These are phyloP conservation scores for Cylindroiulus punctatus DNA, from an alignment of 2,888 invertebrate species.

Conservation along the genomic window DNA sequence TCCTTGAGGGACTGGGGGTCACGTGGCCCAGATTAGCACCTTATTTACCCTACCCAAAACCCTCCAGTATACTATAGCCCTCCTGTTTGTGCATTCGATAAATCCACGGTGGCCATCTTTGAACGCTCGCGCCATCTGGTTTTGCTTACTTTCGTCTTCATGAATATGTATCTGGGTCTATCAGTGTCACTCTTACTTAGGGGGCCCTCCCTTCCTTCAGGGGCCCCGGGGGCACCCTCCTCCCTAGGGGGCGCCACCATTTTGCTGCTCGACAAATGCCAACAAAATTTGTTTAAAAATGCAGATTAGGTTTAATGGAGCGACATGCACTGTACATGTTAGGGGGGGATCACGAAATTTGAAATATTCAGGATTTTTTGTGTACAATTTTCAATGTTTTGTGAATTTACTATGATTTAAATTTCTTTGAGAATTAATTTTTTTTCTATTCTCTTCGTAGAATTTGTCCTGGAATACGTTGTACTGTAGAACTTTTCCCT, in stretches of 20 bases:
- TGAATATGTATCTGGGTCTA: constrained; percentile 45
- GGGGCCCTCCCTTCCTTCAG: background rate
- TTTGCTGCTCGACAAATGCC: background rate
- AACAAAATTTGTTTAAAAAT: constrained; percentile 43
- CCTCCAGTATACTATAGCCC: too few species aligned
- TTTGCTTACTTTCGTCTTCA: constrained; percentile 45
- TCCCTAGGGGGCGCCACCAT: background rate
- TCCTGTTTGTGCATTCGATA: background rate
- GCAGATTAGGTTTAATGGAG: constrained; percentile 29
- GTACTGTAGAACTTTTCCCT: too few species aligned
- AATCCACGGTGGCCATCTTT: background rate
- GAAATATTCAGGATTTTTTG: too few species aligned
- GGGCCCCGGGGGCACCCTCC: background rate
- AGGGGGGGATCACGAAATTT: background rate
- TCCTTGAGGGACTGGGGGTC: background rate
- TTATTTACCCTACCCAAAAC: background rate
- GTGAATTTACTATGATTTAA: too few species aligned
- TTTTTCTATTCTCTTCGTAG: too few species aligned
- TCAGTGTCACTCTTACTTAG: constrained; percentile 42
- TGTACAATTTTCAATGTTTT: too few species aligned
- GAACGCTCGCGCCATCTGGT: background rate
- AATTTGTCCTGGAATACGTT: too few species aligned
- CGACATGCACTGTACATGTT: too few species aligned
- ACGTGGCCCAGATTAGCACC: constrained; percentile 7
- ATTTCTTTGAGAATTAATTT: too few species aligned